These are phyloP conservation scores for Cryptosula pallasiana DNA, from an alignment of 2,888 invertebrate species.

Conservation along the genomic window DNA sequence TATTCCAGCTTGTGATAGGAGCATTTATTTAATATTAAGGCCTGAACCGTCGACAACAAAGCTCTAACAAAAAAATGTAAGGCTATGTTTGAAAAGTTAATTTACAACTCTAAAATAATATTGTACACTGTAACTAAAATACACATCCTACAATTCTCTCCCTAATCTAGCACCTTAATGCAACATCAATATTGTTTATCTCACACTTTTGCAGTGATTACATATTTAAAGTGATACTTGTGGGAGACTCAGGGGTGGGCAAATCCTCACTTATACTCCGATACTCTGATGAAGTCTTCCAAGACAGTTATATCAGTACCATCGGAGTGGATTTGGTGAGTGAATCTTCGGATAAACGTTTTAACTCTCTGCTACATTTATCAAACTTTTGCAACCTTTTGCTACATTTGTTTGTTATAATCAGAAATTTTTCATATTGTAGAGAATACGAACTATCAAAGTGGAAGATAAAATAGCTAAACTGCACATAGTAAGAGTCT, in stretches of 20 bases:
- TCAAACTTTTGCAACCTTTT: not conserved
- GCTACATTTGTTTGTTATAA: not conserved
- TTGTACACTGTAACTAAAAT: too few species aligned
- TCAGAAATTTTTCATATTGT: not conserved
- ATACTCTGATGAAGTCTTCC: slow-evolving; percentile 1
- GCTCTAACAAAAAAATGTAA: too few species aligned
- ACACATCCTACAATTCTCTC: not conserved
- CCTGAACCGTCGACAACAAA: too few species aligned
- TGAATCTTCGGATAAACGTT: not conserved
- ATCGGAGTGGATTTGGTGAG: slow-evolving; percentile 14
- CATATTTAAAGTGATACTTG: not conserved
- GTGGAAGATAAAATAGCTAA: not conserved
- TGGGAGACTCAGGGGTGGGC: not conserved
- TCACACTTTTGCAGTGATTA: not conserved
- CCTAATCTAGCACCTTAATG: not conserved
- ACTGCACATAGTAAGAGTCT: not conserved
- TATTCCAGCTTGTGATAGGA: too few species aligned
- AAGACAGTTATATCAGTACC: not conserved
- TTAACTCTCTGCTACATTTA: not conserved
- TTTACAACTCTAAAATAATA: too few species aligned
- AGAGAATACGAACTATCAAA: not conserved
- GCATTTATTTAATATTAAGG: too few species aligned
- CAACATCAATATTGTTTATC: not conserved
- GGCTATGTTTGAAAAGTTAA: too few species aligned
- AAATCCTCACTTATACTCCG: not conserved